Conservation (phyloP, 2,113 vertebrate genomes). For the Hydropotes inermis region DNA sequence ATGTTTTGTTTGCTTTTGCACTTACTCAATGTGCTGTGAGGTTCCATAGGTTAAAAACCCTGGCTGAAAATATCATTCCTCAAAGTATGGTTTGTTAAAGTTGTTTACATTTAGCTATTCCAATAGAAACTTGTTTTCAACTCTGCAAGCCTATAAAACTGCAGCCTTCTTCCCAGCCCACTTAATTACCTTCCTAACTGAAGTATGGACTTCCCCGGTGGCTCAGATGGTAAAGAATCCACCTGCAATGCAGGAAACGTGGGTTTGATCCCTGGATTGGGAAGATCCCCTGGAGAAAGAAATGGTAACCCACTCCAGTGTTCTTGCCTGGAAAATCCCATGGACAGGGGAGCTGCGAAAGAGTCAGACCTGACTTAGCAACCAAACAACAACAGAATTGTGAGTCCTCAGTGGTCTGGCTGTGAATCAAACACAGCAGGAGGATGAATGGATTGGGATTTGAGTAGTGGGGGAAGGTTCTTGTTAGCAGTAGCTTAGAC, state of each 20-base stretch:
- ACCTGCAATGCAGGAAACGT: neutral
- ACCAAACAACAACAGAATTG: neutral
- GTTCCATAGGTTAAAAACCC: neutral
- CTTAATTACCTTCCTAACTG: accelerated
- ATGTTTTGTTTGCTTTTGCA: neutral
- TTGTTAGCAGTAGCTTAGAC: neutral
- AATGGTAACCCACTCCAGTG: neutral
- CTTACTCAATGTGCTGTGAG: neutral
- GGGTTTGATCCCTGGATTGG: neutral
- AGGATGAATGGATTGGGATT: neutral
- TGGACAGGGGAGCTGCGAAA: neutral
- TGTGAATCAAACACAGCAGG: neutral
- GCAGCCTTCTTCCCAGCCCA: neutral
- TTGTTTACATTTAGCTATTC: neutral
- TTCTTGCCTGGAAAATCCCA: neutral
- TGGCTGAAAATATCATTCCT: neutral
- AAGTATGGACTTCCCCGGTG: neutral
- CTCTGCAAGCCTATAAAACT: neutral
- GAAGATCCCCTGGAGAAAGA: neutral
- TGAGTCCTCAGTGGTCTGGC: accelerated
- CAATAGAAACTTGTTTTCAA: neutral
- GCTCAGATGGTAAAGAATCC: neutral
- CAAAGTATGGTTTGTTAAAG: neutral
- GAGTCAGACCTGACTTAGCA: neutral
- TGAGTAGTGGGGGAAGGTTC: neutral